Evolutionary conservation across 2,888 invertebrate genomes (phyloP).

Genomic region (Phyto melanocephala): DNA sequence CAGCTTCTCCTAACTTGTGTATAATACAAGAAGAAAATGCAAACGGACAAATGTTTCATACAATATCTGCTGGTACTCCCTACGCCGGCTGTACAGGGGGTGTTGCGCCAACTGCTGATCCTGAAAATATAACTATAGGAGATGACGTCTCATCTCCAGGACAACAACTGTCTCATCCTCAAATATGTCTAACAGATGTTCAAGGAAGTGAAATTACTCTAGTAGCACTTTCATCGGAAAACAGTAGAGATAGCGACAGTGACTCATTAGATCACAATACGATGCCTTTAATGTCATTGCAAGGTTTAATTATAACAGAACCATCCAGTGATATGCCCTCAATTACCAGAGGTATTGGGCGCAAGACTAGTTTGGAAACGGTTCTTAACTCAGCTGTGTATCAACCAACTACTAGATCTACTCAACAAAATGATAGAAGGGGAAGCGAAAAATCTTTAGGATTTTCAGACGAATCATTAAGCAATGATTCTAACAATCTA

Average conservation of each 20-base stretch:
- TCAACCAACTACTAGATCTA: constrained; percentile 59
- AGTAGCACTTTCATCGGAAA: constrained; percentile 86
- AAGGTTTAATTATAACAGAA: constrained; percentile 74
- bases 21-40: constrained; percentile 89
- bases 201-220: constrained; percentile 90
- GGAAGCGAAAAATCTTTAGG: constrained; percentile 86
- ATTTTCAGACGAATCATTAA: constrained; percentile 87
- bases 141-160: constrained; percentile 66
- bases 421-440: constrained; percentile 75
- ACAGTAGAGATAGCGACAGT: constrained; percentile 84
- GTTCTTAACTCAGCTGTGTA: constrained; percentile 73
- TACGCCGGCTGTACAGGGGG: constrained; percentile 75
- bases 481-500: constrained; percentile 82
- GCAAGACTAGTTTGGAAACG: constrained; percentile 84
- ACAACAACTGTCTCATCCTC: constrained; percentile 83
- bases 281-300: constrained; percentile 76
- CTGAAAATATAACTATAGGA: constrained; percentile 11
- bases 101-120: constrained; percentile 62
- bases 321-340: constrained; percentile 85
- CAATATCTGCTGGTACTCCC: constrained; percentile 74
- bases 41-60: constrained; percentile 76
- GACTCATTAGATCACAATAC: constrained; percentile 83
- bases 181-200: constrained; percentile 95
- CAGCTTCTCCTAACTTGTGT: constrained; percentile 81
- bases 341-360: constrained; percentile 88